A percentile compares a stretch with the other conserved stretches of the same genome.
Conservation (phyloP, 2,888 invertebrate species). For the Meta bourneti region DNA sequence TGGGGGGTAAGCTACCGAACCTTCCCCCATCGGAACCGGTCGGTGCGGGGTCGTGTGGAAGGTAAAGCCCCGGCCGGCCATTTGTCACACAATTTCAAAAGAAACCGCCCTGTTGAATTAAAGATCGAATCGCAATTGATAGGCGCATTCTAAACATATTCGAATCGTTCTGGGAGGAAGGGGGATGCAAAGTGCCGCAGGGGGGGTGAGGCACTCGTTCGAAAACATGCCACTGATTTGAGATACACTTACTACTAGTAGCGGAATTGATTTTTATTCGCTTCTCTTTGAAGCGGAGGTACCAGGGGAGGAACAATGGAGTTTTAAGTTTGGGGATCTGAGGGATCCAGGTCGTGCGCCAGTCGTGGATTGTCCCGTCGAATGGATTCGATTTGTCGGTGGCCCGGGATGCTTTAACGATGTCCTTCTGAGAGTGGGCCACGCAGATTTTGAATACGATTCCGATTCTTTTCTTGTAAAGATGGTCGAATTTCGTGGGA, state of each 20-base stretch:
- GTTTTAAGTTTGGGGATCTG: no score
- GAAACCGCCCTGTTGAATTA: conserved; percentile 72
- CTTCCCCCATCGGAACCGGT: conserved; percentile 30
- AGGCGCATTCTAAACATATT: conserved; percentile 60
- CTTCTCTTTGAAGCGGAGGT: background rate
- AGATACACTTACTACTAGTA: background rate
- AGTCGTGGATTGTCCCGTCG: no score
- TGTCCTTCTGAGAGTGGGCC: no score
- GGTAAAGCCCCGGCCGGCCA: conserved; percentile 41
- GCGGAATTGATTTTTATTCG: background rate
- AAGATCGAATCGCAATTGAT: conserved; percentile 68
- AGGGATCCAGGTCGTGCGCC: no score
- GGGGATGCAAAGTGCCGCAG: background rate
- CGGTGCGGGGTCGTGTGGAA: background rate
- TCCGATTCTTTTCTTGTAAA: no score
- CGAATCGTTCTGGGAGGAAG: conserved; percentile 6
- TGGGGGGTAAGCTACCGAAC: background rate
- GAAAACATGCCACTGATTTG: background rate
- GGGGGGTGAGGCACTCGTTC: background rate
- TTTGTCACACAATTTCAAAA: conserved; percentile 66
- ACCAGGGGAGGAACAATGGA: no score
- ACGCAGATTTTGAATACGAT: no score
- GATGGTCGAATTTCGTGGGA: no score
- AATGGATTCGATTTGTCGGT: no score
- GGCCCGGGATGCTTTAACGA: no score